A percentile compares a stretch with the other conserved stretches of the same genome.
These are phyloP conservation scores for Lysandra bellargus DNA, from an alignment of 2,888 invertebrate species.

Conservation along the genomic window DNA sequence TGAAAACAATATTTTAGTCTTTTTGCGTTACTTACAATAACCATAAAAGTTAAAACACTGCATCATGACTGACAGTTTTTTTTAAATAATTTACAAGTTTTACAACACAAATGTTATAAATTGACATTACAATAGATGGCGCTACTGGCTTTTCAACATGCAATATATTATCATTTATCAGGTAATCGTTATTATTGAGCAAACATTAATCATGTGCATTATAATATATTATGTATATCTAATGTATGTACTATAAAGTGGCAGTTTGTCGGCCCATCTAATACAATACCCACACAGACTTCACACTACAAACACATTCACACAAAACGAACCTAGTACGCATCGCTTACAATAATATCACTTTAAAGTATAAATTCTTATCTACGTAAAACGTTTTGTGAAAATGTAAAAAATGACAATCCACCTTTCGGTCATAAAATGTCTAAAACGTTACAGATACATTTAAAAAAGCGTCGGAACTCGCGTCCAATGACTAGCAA, in stretches of 20 bases:
- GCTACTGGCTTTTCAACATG: background rate
- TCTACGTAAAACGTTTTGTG: conserved; percentile 34
- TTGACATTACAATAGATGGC: background rate
- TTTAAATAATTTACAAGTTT: background rate
- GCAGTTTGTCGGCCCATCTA: conserved; percentile 57
- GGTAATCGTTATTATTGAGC: conserved; percentile 20
- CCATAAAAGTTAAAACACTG: background rate
- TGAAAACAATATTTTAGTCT: conserved; percentile 1
- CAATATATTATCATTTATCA: conserved; percentile 11
- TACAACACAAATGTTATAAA: background rate
- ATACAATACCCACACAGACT: conserved; percentile 44
- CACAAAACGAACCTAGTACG: conserved; percentile 70
- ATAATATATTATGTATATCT: conserved; percentile 50
- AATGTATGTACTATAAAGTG: conserved; percentile 38
- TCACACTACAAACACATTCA: conserved; percentile 52
- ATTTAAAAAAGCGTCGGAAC: conserved; percentile 38
- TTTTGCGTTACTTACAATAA: background rate
- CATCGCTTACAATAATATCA: conserved; percentile 78
- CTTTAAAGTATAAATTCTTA: conserved; percentile 64
- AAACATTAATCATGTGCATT: conserved; percentile 34
- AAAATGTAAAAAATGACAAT: conserved; percentile 32
- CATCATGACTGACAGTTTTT: background rate
- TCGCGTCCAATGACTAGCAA: conserved; percentile 51
- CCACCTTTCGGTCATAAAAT: conserved; percentile 23
- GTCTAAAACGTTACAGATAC: conserved; percentile 27